Evolutionary conservation across 1,140 invertebrate species (phyloP).

Genomic region (Drosophila athabasca): DNA sequence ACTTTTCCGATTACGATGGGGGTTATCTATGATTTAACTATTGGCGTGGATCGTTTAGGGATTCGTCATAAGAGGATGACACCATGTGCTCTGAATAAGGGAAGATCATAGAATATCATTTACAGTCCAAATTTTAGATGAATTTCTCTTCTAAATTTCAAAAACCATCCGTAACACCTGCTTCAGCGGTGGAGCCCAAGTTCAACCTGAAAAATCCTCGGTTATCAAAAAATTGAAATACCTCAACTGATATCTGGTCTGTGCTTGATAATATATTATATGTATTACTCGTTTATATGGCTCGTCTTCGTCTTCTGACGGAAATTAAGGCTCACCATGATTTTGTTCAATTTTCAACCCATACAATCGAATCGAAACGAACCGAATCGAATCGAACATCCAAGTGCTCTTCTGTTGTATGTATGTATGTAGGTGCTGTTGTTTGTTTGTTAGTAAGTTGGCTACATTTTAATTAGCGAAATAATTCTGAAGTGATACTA

Average conservation of each 20-base stretch:
- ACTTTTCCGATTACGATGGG: neutral
- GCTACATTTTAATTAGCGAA: slow-evolving; percentile 79
- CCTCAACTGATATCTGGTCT: neutral
- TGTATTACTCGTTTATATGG: slow-evolving; percentile 5
- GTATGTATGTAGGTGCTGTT: neutral
- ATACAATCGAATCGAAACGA: too few species aligned
- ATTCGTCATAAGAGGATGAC: too few species aligned
- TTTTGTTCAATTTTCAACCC: slow-evolving; percentile 52
- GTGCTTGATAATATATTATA: slow-evolving; percentile 35
- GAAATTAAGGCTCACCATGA: slow-evolving; percentile 48
- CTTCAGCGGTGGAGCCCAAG: neutral
- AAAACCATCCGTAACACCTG: too few species aligned
- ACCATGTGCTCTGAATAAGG: neutral
- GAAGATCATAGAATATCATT: too few species aligned
- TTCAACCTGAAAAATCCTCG: slow-evolving; percentile 11
- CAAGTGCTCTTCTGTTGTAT: slow-evolving; percentile 21
- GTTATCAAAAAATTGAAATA: slow-evolving; percentile 23
- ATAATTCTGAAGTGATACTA: slow-evolving; percentile 79
- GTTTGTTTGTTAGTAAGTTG: slow-evolving; percentile 24
- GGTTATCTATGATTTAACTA: too few species aligned
- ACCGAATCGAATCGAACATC: slow-evolving; percentile 17
- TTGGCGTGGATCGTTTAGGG: too few species aligned
- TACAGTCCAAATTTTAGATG: too few species aligned
- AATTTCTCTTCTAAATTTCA: too few species aligned
- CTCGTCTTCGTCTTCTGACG: slow-evolving; percentile 15